Evolutionary conservation across 2,113 vertebrate species (phyloP), one percentile per base, ranked within the genome.

Genomic region (Lophura nycthemera): DNA sequence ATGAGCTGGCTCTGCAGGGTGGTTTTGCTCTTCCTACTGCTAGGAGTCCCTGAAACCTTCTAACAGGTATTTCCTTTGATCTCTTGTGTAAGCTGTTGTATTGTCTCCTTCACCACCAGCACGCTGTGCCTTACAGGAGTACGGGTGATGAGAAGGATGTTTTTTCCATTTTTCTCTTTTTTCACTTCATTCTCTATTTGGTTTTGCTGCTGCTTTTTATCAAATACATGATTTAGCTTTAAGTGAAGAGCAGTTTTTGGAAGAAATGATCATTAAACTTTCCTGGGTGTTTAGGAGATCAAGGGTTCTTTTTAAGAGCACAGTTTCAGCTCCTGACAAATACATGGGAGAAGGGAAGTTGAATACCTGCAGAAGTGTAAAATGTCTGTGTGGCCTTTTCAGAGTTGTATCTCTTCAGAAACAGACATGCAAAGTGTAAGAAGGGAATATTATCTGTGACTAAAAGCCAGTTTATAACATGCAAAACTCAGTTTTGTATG

Each of bases 161-260:
- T 45, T 21, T 64, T 77, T 54, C 27, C 17, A 18, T 43, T 74
- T 57, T 34, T 34, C 32, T 70, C 25, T 43, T 61, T 47, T 83
- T 74, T 78, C 18, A 66, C 30, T 67, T 64, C 4, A 6, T 66
- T 42, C 34, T 83, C 15, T 21, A 24, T 13, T 79, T 86, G 52
- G 56, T 93, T 74, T 88, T 85, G 61, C 40, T 79, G n/a, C 47
- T 88, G 34, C 70, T 50, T 87, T 83, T 93, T 56, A 38, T 67
- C 30, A 57, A 76, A 80, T 75, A 45, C 10, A 11, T 52, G 25
- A 45, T 89, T 71, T 83, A 86, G 52, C 40, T 63, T 36, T 67
- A 78, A 64, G 45, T 73, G 74, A 61, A 30, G 29, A 75, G 9
- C 16, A 59, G 14, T 36, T 78, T 66, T 10, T 61, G 54, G 61